Percentiles rank a stretch among this genome's conserved stretches.
Evolutionary conservation across 1,140 invertebrate genomes (phyloP).

Genomic region (Trichogramma pretiosum): DNA sequence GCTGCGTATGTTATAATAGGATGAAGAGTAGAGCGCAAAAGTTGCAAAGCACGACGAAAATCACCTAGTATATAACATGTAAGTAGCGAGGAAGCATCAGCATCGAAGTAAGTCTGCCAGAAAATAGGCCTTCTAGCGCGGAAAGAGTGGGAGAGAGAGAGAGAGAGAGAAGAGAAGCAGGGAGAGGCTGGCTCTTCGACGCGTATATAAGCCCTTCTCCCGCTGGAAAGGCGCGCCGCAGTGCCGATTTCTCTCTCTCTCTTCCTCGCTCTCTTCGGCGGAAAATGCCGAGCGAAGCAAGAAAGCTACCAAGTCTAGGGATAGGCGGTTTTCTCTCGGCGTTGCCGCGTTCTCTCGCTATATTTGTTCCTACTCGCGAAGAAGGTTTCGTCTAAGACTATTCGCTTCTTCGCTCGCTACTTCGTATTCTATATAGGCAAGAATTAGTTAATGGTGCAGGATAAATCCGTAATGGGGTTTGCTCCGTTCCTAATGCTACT

Average conservation of each 20-base stretch:
- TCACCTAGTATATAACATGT: constrained; percentile 5
- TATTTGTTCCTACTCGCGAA: too few species aligned
- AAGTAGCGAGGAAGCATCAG: too few species aligned
- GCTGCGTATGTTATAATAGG: too few species aligned
- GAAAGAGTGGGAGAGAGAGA: constrained; percentile 9
- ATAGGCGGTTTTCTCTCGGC: too few species aligned
- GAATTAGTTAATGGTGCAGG: constrained; percentile 47
- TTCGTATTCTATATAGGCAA: constrained; percentile 24
- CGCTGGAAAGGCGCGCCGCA: too few species aligned
- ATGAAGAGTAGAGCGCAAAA: not conserved
- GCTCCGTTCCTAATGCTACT: constrained; percentile 40
- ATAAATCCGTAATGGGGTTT: constrained; percentile 48
- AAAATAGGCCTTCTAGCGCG: constrained; percentile 19
- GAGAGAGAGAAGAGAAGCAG: constrained; percentile 21
- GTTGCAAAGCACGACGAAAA: constrained; percentile 4
- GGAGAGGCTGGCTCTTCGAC: too few species aligned
- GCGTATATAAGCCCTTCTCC: too few species aligned
- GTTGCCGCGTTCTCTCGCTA: too few species aligned
- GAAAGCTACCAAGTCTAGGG: too few species aligned
- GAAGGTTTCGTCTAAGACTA: constrained; percentile 2
- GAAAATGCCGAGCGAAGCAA: too few species aligned
- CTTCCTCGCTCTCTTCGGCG: too few species aligned
- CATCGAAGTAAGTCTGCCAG: constrained; percentile 14
- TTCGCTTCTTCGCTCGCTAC: not conserved
- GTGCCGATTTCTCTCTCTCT: too few species aligned